Evolutionary conservation across 2,797 vertebrate species (phyloP).

Genomic region (Manis crassicaudata): DNA sequence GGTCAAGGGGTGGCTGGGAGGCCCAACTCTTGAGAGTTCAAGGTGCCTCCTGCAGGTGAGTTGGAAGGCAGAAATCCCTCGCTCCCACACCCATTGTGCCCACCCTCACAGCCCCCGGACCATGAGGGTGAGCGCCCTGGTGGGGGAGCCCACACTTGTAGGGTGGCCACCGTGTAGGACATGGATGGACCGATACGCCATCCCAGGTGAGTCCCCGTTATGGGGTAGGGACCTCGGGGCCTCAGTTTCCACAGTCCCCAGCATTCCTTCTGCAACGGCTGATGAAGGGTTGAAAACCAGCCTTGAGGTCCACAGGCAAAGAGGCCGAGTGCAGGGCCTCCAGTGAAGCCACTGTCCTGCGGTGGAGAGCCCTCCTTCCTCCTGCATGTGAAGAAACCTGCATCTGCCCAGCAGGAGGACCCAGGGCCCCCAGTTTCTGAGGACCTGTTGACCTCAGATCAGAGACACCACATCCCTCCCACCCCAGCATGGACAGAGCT

Average conservation of each 20-base stretch:
- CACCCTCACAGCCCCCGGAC: not conserved
- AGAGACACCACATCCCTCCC: not conserved
- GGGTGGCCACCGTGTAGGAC: not conserved
- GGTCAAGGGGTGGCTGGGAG: not conserved
- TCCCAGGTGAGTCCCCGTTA: not conserved
- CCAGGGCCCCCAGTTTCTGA: not conserved
- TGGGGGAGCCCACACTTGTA: too few species aligned
- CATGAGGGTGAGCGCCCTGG: not conserved
- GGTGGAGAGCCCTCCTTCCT: not conserved
- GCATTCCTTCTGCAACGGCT: not conserved
- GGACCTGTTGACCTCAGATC: not conserved
- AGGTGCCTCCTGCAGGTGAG: not conserved
- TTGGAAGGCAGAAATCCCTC: not conserved
- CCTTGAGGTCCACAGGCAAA: not conserved
- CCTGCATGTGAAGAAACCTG: not conserved
- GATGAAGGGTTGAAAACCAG: not conserved
- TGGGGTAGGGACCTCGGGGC: not conserved
- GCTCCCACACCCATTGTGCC: not conserved
- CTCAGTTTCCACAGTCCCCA: not conserved
- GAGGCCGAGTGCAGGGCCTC: not conserved
- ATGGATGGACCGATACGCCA: not conserved
- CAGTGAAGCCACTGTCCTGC: not conserved
- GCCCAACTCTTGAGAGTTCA: not conserved
- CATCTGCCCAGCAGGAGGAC: accelerated
- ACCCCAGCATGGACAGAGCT: not conserved